These are phyloP conservation scores for Adela reaumurella DNA, from an alignment of 2,888 invertebrate species.

Conservation along the genomic window DNA sequence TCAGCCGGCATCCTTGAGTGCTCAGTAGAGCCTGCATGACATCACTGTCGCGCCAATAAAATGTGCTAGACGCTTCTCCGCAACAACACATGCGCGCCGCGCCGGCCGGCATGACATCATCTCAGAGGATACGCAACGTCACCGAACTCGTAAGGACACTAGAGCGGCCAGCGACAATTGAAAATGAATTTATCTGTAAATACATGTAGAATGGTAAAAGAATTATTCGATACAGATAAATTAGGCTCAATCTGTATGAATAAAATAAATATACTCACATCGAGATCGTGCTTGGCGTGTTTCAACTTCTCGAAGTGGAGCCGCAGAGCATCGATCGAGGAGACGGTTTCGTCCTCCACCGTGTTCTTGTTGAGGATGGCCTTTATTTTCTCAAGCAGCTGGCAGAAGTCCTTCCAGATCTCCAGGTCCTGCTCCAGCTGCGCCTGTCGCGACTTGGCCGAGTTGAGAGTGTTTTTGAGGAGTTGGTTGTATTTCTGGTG, in stretches of 20 bases:
- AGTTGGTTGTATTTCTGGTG: slow-evolving; percentile 78
- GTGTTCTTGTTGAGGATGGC: slow-evolving; percentile 70
- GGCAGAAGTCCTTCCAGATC: slow-evolving; percentile 82
- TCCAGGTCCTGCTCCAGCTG: slow-evolving; percentile 78
- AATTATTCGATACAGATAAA: too few species aligned
- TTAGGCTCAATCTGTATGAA: background rate
- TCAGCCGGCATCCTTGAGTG: background rate
- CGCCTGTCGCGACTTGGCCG: slow-evolving; percentile 76
- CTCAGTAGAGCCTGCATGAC: background rate
- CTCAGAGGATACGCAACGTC: too few species aligned
- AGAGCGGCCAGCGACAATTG: too few species aligned
- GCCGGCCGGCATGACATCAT: background rate
- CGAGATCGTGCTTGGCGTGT: slow-evolving; percentile 69
- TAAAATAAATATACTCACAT: slow-evolving; percentile 52
- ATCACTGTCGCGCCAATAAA: background rate
- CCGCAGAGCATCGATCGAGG: slow-evolving; percentile 76
- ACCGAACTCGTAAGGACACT: too few species aligned
- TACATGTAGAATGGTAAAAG: too few species aligned
- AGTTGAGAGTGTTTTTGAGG: slow-evolving; percentile 76
- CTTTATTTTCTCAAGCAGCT: slow-evolving; percentile 72
- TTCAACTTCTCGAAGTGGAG: slow-evolving; percentile 80
- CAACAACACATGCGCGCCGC: background rate
- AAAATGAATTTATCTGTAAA: too few species aligned
- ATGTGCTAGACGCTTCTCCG: background rate
- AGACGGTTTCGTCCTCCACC: slow-evolving; percentile 75